Evolutionary conservation across 2,113 vertebrate species (phyloP).

Genomic region (Spermophilus dauricus): DNA sequence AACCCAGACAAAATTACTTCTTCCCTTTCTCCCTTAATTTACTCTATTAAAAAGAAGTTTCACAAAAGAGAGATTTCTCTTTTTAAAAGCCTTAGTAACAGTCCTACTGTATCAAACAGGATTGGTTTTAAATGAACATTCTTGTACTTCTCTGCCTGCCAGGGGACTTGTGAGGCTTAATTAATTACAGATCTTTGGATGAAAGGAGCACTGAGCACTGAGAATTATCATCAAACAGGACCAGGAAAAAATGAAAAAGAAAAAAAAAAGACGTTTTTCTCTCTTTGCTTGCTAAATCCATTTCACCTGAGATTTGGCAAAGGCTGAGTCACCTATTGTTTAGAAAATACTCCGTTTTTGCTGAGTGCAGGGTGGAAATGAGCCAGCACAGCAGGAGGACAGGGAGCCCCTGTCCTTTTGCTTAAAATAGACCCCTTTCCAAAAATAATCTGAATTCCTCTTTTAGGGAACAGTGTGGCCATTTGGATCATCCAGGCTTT

Average conservation of each 20-base stretch:
- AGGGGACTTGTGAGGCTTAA: constrained; percentile 82
- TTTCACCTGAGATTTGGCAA: constrained; percentile 75
- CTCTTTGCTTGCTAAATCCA: constrained; percentile 77
- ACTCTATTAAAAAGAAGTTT: constrained; percentile 66
- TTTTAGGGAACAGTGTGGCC: background rate
- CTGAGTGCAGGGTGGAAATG: constrained; percentile 71
- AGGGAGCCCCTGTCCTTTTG: constrained; percentile 76
- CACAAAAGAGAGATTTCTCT: constrained; percentile 62
- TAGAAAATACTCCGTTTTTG: constrained; percentile 74
- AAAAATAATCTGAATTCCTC: constrained; percentile 64
- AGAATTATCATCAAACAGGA: constrained; percentile 78
- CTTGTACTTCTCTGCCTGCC: constrained; percentile 75
- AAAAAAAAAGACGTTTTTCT: constrained; percentile 52
- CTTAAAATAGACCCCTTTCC: constrained; percentile 77
- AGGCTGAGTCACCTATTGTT: constrained; percentile 81
- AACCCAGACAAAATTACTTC: constrained; percentile 51
- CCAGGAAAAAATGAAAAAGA: constrained; percentile 57
- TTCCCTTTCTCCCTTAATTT: constrained; percentile 62
- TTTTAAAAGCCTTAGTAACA: constrained; percentile 70
- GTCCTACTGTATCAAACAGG: constrained; percentile 74
- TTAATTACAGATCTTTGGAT: constrained; percentile 82
- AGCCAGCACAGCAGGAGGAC: constrained; percentile 57
- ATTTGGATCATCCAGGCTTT: background rate
- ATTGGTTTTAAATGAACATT: constrained; percentile 81
- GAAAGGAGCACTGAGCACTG: constrained; percentile 71